Evolutionary conservation across 2,888 invertebrate genomes (phyloP).

Genomic region (Syrista parreyssii): DNA sequence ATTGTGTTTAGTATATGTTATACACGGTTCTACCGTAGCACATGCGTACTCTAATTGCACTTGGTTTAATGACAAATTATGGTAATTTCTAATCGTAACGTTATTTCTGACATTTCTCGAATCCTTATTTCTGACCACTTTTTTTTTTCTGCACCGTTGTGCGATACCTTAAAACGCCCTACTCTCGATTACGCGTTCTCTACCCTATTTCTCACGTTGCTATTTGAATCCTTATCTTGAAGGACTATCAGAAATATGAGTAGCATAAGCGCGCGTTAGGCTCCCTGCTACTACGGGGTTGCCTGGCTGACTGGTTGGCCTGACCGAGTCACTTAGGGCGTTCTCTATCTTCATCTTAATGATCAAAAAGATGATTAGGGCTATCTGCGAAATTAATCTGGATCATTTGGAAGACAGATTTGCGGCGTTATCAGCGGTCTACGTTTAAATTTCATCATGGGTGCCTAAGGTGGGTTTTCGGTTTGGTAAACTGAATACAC

Average conservation of each 20-base stretch:
- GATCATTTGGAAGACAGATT: slow-evolving; percentile 30
- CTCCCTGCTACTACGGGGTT: too few relatives aligned
- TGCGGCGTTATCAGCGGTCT: slow-evolving; percentile 21
- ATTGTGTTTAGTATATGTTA: too few relatives aligned
- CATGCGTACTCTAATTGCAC: too few relatives aligned
- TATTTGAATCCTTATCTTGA: slow-evolving; percentile 2
- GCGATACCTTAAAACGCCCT: too few relatives aligned
- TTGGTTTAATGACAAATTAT: too few relatives aligned
- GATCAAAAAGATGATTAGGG: slow-evolving; percentile 35
- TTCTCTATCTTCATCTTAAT: slow-evolving; percentile 25
- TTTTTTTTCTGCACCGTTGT: too few relatives aligned
- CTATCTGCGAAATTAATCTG: slow-evolving; percentile 41
- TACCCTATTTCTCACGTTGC: neutral
- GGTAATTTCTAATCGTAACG: too few relatives aligned
- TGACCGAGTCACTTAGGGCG: slow-evolving; percentile 13
- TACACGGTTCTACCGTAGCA: too few relatives aligned
- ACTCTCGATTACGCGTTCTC: too few relatives aligned
- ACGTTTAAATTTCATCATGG: slow-evolving; percentile 36
- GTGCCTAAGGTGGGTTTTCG: neutral
- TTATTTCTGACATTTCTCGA: too few relatives aligned
- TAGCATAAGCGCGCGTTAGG: neutral
- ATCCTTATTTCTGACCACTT: too few relatives aligned
- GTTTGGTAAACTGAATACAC: too few relatives aligned
- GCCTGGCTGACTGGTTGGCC: neutral
- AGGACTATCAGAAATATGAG: slow-evolving; percentile 4